These are phyloP conservation scores for Lamellibrachia columna DNA, from an alignment of 2,888 invertebrate species.

Conservation along the genomic window DNA sequence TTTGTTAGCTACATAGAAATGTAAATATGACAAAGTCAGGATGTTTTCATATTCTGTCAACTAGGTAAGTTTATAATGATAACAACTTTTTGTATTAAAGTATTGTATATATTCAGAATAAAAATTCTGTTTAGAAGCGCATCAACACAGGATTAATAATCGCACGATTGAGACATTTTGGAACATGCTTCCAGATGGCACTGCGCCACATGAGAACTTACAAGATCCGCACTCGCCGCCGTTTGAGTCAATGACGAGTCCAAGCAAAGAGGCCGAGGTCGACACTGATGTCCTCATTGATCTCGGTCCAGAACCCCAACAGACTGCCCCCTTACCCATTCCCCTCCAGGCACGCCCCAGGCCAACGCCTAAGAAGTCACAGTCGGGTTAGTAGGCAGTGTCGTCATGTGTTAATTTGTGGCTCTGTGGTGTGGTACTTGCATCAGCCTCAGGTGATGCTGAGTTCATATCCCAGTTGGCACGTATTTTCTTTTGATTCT, in stretches of 20 bases:
- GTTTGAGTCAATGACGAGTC: not conserved
- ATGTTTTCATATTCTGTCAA: too few relatives aligned
- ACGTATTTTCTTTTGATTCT: too few relatives aligned
- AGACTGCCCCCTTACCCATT: not conserved
- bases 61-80: not conserved
- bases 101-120: not conserved
- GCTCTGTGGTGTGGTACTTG: not conserved
- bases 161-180: not conserved
- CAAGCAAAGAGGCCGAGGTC: not conserved
- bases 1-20: too few relatives aligned
- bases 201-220: not conserved
- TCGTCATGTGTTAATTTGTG: not conserved
- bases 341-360: conserved; percentile 71
- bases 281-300: conserved; percentile 26
- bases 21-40: too few relatives aligned
- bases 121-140: too few relatives aligned
- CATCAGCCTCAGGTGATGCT: too few relatives aligned
- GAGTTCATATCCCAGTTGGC: too few relatives aligned
- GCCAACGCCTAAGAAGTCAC: conserved; percentile 80
- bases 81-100: not conserved
- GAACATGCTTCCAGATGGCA: not conserved
- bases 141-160: too few relatives aligned
- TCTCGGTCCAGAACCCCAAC: conserved; percentile 25
- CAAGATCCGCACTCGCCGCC: not conserved
- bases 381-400: conserved; percentile 38